Conservation (phyloP, 2,888 invertebrate species). For the Philopedon plagiatum region DNA sequence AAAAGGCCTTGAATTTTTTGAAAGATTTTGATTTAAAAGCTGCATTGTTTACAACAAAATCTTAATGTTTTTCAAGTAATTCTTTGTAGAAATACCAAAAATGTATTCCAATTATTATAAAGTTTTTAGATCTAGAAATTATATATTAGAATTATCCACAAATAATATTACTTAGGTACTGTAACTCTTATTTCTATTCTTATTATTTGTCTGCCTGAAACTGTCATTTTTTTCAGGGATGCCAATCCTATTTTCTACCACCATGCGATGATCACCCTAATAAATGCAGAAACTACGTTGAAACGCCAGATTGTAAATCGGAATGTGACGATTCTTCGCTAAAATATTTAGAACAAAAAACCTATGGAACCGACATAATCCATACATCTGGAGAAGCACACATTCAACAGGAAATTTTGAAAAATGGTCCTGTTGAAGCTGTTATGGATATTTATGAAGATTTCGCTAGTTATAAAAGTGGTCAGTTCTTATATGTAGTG, state of each 20-base stretch:
- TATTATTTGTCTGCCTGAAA: too few species aligned
- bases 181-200: too few species aligned
- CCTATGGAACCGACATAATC: constrained; percentile 27
- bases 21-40: too few species aligned
- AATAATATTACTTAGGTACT: too few species aligned
- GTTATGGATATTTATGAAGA: constrained; percentile 89
- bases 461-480: constrained; percentile 67
- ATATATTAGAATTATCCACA: too few species aligned
- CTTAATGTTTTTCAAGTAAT: too few species aligned
- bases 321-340: constrained; percentile 35
- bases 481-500: constrained; percentile 1
- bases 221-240: constrained; percentile 41
- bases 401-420: constrained; percentile 84
- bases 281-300: constrained; percentile 41
- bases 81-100: too few species aligned
- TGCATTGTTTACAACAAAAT: too few species aligned
- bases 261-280: constrained; percentile 43
- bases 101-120: too few species aligned
- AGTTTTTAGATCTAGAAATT: too few species aligned
- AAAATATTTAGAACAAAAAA: constrained; percentile 17
- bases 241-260: constrained; percentile 47
- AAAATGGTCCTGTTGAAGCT: constrained; percentile 89
- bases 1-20: too few species aligned
- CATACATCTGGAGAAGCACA: constrained; percentile 64
- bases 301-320: constrained; percentile 39